Base-by-base conservation (phyloP, 2,888 invertebrate genomes). In the Agrochola circellaris region DNA sequence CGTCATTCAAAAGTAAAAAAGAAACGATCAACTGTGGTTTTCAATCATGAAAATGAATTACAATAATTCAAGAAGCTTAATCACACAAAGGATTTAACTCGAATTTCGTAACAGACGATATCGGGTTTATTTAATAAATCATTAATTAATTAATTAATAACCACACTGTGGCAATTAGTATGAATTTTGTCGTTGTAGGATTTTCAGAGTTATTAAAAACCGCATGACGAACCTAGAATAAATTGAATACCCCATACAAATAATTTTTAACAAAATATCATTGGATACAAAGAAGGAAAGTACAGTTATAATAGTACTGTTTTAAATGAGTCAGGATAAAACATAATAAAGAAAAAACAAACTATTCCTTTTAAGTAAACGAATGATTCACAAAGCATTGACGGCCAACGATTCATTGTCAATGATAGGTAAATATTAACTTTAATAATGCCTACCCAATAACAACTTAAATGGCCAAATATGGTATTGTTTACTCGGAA, bases 351-450 rank as follows among this genome's bases (percentile, higher is more conserved):
- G 64, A 69, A 78, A 64, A 60, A 73, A 48, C 60, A 73, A 68
- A 77, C 83, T 76, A 75, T 58, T 66, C 83, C 78, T 83, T 89
- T 86, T 88, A 86, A 74, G 84, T 79, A 84, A 87, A 87, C 81
- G 66, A 34, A 60, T 91, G 91, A 91, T 71, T 91, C 91, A 91
- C 69, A 68, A 82, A 79, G 73, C 38, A 68, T 56, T 65, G 62
- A 30, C 54, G 34, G 54, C 60, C 60, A 61, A 64, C 75, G 34
- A 84, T 75, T 64, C 66, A 84, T 77, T 75, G 84, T 67, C 66
- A 73, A 56, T 65, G 54, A 48, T 84, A 56, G 71, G 65, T 60
- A 56, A 26, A 56, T 71, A 54, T 56, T 30, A 17, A 45, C 15
- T 60, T 68, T 60, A 17, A 51, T 56, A 30, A 67, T 78, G 30